phyloP scores from a whole-genome alignment of 2,113 vertebrate genomes.

The Pangasianodon hypophthalmus region DNA sequence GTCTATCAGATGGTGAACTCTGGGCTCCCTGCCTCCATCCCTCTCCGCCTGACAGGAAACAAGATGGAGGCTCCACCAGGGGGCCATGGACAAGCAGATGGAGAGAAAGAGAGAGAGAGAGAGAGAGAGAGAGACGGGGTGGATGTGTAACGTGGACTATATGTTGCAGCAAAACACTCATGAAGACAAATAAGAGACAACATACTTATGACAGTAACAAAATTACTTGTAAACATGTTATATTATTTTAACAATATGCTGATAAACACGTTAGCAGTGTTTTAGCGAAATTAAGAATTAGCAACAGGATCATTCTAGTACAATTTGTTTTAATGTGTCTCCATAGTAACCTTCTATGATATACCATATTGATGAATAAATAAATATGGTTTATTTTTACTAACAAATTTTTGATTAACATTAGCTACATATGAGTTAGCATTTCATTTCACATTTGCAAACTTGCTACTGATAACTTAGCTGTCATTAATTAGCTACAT shows the following conservation, averaged over 20 bases:
- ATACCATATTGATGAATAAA: too few relatives aligned
- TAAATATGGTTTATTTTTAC: too few relatives aligned
- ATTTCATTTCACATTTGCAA: not conserved
- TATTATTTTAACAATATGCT: not conserved
- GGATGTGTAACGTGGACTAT: not conserved
- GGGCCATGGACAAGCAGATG: conserved; percentile 60
- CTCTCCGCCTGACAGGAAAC: conserved; percentile 37
- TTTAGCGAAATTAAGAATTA: not conserved
- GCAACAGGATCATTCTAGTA: not conserved
- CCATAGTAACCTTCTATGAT: not conserved
- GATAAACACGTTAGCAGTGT: not conserved
- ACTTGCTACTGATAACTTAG: not conserved
- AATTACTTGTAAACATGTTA: not conserved
- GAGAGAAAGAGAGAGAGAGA: conserved; percentile 53
- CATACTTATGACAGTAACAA: not conserved
- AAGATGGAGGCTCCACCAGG: conserved; percentile 24
- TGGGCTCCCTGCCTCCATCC: conserved; percentile 27
- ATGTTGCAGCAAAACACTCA: not conserved
- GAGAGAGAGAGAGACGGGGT: conserved; percentile 19
- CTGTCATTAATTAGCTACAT: not conserved
- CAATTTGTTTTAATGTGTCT: not conserved
- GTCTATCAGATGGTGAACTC: conserved; percentile 43
- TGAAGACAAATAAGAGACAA: not conserved
- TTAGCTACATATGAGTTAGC: not conserved
- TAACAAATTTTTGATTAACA: not conserved